Conservation (phyloP, 2,113 vertebrate species). For the Aldabrachelys gigantea region DNA sequence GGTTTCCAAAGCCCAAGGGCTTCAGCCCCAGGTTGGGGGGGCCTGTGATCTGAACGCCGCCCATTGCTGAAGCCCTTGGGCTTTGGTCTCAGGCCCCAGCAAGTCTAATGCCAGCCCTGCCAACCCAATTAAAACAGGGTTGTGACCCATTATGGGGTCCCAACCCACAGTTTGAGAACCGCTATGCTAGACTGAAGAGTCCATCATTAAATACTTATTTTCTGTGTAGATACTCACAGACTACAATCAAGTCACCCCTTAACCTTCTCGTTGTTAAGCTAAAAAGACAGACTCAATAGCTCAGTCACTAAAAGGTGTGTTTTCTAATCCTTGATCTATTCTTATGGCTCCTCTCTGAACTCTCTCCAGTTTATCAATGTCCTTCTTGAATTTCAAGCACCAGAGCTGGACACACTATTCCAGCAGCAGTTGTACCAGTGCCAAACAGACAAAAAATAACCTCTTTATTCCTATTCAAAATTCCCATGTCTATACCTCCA, state of each 20-base stretch:
- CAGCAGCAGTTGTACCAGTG: not conserved
- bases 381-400: not conserved
- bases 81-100: too few species aligned
- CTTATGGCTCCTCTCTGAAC: not conserved
- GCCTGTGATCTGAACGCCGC: too few species aligned
- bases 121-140: too few species aligned
- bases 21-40: too few species aligned
- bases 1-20: too few species aligned
- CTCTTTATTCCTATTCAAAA: not conserved
- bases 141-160: too few species aligned
- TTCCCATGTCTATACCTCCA: not conserved
- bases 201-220: not conserved
- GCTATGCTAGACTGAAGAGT: not conserved
- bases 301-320: not conserved
- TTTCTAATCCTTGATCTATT: not conserved
- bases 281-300: not conserved
- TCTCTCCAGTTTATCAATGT: not conserved
- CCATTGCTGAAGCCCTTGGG: too few species aligned
- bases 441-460: not conserved
- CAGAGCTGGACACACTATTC: not conserved
- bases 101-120: too few species aligned
- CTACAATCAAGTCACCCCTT: not conserved
- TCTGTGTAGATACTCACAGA: not conserved
- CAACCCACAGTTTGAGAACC: too few species aligned
- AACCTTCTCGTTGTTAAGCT: not conserved